Base-by-base conservation (phyloP, 1,140 invertebrate genomes). In the Drosophila cardini region DNA sequence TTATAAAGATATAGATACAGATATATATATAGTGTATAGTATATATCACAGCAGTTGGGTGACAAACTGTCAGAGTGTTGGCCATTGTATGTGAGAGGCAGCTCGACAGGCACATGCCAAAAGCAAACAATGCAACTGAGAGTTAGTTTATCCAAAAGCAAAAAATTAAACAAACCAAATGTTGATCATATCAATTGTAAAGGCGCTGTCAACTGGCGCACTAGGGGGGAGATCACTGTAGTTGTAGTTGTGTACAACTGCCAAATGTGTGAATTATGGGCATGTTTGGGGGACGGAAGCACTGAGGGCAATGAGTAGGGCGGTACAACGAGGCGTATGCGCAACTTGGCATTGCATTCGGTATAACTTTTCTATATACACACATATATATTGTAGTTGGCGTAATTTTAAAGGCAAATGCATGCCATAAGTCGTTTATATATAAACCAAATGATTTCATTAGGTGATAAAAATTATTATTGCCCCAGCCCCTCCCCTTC, bases 141-240 rank as follows among this genome's bases (percentile, higher is more conserved):
- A 60, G 67, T 48, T 69, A 60, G 67, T 48, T 69, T 69, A 78
- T 78, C 78, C 71, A 76, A 80, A 78, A 52, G 18, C 10, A 8
- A 69, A 79, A 79, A 79, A 26, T 50, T 76, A 60, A 64, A 40
- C 26, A 60, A 26, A 65, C 52, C 61, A 68, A 73, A 77, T 87
- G 84, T 89, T 89, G 84, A 89, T 89, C 77, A 72, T 89, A 89
- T 89, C 85, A 89, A 89, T 89, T 89, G 68, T 81, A 83, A 62
- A 76, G 76, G 65, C 63, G 67, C 74, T 84, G 84, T 89, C 84
- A 89, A 84, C 76, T 86, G 72, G 65, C 81, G 73, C 83, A 79
- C 78, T 76, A 57, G 82, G 82, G 74, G 82, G 71, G 26, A 55
- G 53, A 58, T 46, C 32, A 38, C 4, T 30, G 46, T 34, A 13